Evolutionary conservation across 2,797 vertebrate species (phyloP), one percentile per base, ranked within the genome.

Genomic region (Podarcis siculus): DNA sequence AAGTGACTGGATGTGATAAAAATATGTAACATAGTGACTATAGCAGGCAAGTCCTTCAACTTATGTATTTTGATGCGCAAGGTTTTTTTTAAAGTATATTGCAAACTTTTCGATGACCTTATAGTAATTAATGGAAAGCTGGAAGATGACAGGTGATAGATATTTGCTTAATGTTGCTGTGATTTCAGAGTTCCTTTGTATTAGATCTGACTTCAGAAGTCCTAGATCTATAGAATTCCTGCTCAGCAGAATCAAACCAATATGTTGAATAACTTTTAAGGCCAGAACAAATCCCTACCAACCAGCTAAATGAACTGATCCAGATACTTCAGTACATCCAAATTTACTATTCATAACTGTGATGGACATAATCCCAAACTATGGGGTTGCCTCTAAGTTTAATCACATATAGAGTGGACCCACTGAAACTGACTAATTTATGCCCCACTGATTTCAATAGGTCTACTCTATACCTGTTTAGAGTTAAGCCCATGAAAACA

Each of bases 1-100:
- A 83, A 73, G 37, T 79, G 71, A 72, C 49, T 88, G 80, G 15
- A 81, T 73, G 12, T 19, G 89, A 75, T 55, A 89, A 61, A 6
- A 90, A 71, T 8, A 21, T 49, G 61, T 2, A 71, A 7, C 71
- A 30, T 61, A 81, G 64, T 91, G 45, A 87, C 5, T 25, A 66
- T 21, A 85, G 55, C 69, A 37, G 37, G 12, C 5, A 80, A 82
- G 66, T 32, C 67, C 12, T 13, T 23, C 49, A 45, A 85, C 66
- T 66, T 85, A 6, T 25, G 64, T 5, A 45, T 45, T 77, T 67
- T 85, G 19, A 76, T 76, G 27, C 21, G 8, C 39, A 42, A 67
- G n/a, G 42, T n/a, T 21, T 69, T n/a, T 64, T 67, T 0, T 4
- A 76, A 49, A 39, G 25, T 42, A 39, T 39, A 80, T 7, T 61